Evolutionary conservation across 2,113 vertebrate species (phyloP).

Genomic region (Seriola rivoliana): DNA sequence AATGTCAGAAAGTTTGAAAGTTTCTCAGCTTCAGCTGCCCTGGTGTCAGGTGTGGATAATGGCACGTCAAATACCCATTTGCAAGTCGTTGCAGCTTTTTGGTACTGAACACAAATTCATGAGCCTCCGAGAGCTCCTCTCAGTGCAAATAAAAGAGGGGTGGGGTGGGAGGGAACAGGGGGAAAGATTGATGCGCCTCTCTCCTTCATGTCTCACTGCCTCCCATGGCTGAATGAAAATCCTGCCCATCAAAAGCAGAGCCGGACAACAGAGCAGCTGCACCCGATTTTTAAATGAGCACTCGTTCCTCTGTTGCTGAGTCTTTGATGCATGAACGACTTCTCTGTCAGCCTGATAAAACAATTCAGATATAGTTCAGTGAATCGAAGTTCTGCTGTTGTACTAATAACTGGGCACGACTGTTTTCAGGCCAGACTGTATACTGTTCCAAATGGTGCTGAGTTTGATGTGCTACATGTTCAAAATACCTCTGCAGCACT

Average conservation of each 20-base stretch:
- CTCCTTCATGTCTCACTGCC: constrained; percentile 57
- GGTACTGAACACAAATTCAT: constrained; percentile 20
- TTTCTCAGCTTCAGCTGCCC: background rate
- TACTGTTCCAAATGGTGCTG: background rate
- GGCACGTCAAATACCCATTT: background rate
- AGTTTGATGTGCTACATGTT: constrained; percentile 4
- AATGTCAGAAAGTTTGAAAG: constrained; percentile 43
- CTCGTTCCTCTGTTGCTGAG: background rate
- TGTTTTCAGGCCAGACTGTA: background rate
- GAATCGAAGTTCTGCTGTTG: background rate
- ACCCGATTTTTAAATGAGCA: constrained; percentile 29
- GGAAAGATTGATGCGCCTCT: constrained; percentile 39
- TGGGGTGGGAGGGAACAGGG: background rate
- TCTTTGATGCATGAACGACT: constrained; percentile 56
- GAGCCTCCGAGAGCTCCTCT: background rate
- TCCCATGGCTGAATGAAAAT: constrained; percentile 46
- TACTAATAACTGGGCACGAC: constrained; percentile 11
- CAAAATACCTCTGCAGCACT: background rate
- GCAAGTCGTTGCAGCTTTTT: constrained; percentile 1
- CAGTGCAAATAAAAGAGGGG: constrained; percentile 13
- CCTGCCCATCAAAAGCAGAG: constrained; percentile 59
- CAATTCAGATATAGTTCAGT: constrained; percentile 12
- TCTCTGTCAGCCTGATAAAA: constrained; percentile 35
- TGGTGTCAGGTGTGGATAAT: constrained; percentile 21
- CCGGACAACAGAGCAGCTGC: constrained; percentile 49